Evolutionary conservation across 2,113 vertebrate species (phyloP).

Genomic region (Hoplias malabaricus): DNA sequence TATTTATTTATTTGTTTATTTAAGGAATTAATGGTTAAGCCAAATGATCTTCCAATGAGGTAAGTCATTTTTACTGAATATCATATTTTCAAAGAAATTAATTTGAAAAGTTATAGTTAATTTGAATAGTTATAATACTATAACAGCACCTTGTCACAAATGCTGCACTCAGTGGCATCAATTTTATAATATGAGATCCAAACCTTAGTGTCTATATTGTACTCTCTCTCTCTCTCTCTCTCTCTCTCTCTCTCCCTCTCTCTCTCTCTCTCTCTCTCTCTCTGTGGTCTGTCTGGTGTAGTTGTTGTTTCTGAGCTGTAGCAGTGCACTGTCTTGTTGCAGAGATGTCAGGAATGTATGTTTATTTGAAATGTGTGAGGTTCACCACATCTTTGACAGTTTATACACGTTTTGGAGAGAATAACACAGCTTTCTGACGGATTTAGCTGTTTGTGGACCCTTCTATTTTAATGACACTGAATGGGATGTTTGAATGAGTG

Average conservation of each 20-base stretch:
- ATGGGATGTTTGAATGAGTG: slow-evolving; percentile 37
- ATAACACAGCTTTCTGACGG: slow-evolving; percentile 35
- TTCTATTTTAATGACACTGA: slow-evolving; percentile 47
- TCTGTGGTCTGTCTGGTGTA: not conserved
- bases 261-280: slow-evolving; percentile 7
- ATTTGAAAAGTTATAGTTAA: too few species aligned
- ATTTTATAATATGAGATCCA: too few species aligned
- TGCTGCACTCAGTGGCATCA: too few species aligned
- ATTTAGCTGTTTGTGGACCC: slow-evolving; percentile 43
- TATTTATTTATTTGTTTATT: too few species aligned
- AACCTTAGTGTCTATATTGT: not conserved
- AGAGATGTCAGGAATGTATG: slow-evolving; percentile 46
- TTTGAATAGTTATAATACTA: too few species aligned
- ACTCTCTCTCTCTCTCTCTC: not conserved
- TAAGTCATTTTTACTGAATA: too few species aligned
- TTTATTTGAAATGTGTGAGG: slow-evolving; percentile 49
- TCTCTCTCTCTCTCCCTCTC: slow-evolving; percentile 13
- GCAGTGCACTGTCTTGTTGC: slow-evolving; percentile 29
- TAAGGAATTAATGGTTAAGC: too few species aligned
- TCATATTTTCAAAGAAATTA: too few species aligned
- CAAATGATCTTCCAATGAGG: too few species aligned
- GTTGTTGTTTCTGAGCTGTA: slow-evolving; percentile 50
- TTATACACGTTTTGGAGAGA: slow-evolving; percentile 52
- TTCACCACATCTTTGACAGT: slow-evolving; percentile 53
- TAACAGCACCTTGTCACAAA: too few species aligned